These are phyloP conservation scores for Rhinogobio ventralis DNA, from an alignment of 2,797 vertebrate genomes.

Conservation along the genomic window DNA sequence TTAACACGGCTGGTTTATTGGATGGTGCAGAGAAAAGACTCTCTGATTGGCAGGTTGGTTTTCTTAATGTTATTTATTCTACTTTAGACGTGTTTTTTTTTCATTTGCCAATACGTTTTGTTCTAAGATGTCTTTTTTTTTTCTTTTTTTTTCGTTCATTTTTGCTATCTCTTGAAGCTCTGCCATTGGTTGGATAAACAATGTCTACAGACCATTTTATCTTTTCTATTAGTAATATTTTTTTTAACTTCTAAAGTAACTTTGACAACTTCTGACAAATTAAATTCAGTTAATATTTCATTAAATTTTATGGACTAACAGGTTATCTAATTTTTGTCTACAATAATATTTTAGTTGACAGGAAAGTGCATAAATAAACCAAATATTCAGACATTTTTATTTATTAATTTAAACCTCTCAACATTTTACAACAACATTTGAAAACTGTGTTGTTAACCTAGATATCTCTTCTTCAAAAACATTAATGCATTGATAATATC, in stretches of 20 bases:
- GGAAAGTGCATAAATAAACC: neutral
- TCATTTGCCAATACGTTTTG: neutral
- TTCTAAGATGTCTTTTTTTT: neutral
- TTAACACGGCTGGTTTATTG: slow-evolving; percentile 54
- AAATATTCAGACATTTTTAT: neutral
- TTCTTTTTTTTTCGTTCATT: neutral
- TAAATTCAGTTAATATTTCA: neutral
- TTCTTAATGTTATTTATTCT: slow-evolving; percentile 11
- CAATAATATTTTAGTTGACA: neutral
- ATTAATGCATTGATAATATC: neutral
- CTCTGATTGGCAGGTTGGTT: slow-evolving; percentile 28
- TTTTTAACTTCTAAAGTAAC: too few species aligned
- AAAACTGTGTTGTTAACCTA: neutral
- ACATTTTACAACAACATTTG: neutral
- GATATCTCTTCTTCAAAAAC: neutral
- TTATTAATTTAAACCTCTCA: neutral
- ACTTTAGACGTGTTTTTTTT: neutral
- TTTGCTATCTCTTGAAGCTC: slow-evolving; percentile 26
- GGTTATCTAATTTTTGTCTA: neutral
- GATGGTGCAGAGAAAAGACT: neutral
- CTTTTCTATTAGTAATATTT: neutral
- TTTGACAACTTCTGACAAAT: neutral
- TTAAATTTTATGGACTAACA: neutral
- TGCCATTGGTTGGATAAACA: neutral
- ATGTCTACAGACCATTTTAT: neutral